phyloP scores from a whole-genome alignment of 2,797 vertebrate species.

The Darevskia nairensis region DNA sequence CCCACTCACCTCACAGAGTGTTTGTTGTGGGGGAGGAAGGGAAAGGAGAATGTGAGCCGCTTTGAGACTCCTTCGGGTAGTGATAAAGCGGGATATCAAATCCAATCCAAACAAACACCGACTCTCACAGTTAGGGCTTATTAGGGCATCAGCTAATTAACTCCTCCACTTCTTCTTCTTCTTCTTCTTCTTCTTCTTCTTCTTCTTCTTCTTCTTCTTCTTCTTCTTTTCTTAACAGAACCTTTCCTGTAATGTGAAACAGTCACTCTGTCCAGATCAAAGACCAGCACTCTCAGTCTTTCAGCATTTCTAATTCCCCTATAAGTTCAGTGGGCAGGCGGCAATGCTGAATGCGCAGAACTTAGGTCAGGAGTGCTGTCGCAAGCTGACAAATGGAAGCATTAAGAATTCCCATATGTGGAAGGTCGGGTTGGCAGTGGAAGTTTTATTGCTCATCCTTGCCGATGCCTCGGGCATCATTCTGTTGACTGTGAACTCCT shows the following conservation, averaged over 20 bases:
- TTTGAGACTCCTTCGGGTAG: no score
- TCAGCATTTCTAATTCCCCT: neutral
- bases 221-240: neutral
- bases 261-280: neutral
- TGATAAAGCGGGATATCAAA: no score
- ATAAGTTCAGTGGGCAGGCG: neutral
- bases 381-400: neutral
- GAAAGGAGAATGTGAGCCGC: no score
- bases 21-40: no score
- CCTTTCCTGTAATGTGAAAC: neutral
- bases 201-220: no score
- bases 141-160: no score
- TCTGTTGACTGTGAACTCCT: neutral
- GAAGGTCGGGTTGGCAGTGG: neutral
- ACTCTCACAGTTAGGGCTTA: no score
- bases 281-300: neutral
- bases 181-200: no score
- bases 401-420: neutral
- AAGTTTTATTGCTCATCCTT: neutral
- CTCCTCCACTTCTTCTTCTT: no score
- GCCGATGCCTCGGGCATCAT: neutral
- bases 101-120: no score
- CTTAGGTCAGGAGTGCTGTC: neutral
- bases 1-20: no score
- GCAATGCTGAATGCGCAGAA: neutral